Base-by-base conservation (phyloP, 1,140 invertebrate genomes). In the Macrosteles quadrilineatus region DNA sequence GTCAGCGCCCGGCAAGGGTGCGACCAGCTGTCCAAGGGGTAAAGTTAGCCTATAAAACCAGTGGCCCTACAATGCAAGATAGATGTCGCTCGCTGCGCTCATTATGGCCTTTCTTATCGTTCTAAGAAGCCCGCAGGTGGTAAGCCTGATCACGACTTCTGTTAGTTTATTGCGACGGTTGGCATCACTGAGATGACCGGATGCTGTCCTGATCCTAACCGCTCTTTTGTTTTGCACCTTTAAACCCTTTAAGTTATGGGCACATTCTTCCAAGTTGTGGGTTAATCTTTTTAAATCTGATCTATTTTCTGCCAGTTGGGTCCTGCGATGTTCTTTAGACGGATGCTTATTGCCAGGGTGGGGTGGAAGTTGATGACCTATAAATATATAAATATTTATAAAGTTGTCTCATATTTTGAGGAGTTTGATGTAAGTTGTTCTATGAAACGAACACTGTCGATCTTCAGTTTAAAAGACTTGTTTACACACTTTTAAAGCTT, bases 101-200 rank as follows among this genome's bases (percentile, higher is more conserved):
- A 59, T 59, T 59, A 59, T 59, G 55, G 55, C 55, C 55, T 59
- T 59, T 59, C 55, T 59, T 59, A 59, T 59, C 55, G 55, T 59
- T 59, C 55, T 59, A 25, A 4, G 55, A 59, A 59, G 2, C 23
- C 55, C 21, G 55, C 55, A 59, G 55, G 55, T 59, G 55, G 55
- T 29, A 25, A 2, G 55, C 21, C 55, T 59, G 55, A 59, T 59
- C 55, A 14, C 27, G 55, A 23, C 55, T 59, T 29, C 55, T 29
- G 55, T 4, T 59, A 59, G 55, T 59, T 59, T 59, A 59, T 59
- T 59, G 55, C 55, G 55, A 59, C 55, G 23, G 55, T 53, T 59
- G 55, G 55, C 55, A 59, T 59, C 55, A 59, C 55, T 59, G 23
- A 9, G 25, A 59, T 59, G 55, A 59, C 55, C 55, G 55, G 55